Percentiles rank a stretch among this genome's conserved stretches.
phyloP scores from a whole-genome alignment of 2,113 vertebrate genomes.

The Castor canadensis region DNA sequence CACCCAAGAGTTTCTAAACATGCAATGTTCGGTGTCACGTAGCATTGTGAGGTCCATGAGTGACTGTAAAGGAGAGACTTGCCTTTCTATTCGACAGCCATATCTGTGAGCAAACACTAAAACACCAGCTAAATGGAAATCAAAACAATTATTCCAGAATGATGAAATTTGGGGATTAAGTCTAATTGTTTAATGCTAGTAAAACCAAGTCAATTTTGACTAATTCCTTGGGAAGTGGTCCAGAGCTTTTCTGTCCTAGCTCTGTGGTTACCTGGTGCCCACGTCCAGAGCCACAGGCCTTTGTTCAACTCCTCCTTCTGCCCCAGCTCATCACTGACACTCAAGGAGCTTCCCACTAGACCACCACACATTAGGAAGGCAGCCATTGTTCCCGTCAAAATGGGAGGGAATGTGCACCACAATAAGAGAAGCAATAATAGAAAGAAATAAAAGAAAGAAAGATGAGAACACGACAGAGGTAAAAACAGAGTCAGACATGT shows the following conservation, averaged over 20 bases:
- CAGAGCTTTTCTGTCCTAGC: background rate
- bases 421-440: conserved; percentile 56
- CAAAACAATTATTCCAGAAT: conserved; percentile 61
- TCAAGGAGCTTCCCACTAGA: background rate
- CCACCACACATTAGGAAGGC: conserved; percentile 10
- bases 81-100: conserved; percentile 19
- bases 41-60: background rate
- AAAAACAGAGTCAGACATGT: conserved; percentile 64
- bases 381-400: conserved; percentile 16
- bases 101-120: conserved; percentile 22
- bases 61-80: background rate
- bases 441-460: conserved; percentile 22
- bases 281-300: background rate
- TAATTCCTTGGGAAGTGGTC: conserved; percentile 48
- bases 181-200: conserved; percentile 52
- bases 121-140: conserved; percentile 41
- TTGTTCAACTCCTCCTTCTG: background rate
- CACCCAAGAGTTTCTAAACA: conserved; percentile 18
- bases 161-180: conserved; percentile 46
- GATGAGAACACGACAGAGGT: conserved; percentile 25
- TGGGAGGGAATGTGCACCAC: conserved; percentile 24
- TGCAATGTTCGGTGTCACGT: background rate
- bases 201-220: conserved; percentile 62
- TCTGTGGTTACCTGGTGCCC: conserved; percentile 61
- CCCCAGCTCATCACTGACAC: background rate